Evolutionary conservation across 2,888 invertebrate species (phyloP).

Genomic region (Aquatica leii): DNA sequence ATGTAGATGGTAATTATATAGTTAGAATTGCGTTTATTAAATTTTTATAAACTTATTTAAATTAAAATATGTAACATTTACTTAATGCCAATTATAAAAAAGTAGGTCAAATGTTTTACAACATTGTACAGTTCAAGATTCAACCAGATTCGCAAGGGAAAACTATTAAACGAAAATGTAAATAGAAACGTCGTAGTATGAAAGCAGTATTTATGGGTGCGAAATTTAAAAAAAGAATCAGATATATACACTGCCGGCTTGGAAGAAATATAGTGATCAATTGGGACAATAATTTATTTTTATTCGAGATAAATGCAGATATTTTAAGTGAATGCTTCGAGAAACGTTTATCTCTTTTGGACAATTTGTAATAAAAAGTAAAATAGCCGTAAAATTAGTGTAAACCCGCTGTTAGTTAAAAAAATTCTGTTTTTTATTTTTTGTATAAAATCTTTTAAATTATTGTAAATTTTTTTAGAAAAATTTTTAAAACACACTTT

Average conservation of each 20-base stretch:
- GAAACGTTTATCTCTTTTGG: no score
- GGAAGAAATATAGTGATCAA: constrained; percentile 13
- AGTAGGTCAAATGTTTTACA: neutral
- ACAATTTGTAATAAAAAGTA: no score
- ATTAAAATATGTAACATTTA: no score
- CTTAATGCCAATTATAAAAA: constrained; percentile 1
- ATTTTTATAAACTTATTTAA: no score
- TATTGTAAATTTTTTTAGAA: no score
- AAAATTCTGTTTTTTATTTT: no score
- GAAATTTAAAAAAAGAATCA: constrained; percentile 6
- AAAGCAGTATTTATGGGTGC: constrained; percentile 10
- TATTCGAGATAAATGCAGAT: constrained; percentile 4
- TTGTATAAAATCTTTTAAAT: no score
- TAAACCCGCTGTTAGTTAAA: no score
- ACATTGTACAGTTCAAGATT: constrained; percentile 11
- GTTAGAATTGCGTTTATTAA: no score
- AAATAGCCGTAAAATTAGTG: no score
- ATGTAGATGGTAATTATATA: no score
- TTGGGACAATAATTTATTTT: constrained; percentile 11
- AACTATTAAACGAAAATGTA: constrained; percentile 13
- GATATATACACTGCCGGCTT: constrained; percentile 1
- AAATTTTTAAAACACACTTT: no score
- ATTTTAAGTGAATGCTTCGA: neutral
- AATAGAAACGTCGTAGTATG: constrained; percentile 9
- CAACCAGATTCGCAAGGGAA: constrained; percentile 12